Base-by-base conservation (phyloP, 2,797 vertebrate genomes). In the Sarcoramphus papa region DNA sequence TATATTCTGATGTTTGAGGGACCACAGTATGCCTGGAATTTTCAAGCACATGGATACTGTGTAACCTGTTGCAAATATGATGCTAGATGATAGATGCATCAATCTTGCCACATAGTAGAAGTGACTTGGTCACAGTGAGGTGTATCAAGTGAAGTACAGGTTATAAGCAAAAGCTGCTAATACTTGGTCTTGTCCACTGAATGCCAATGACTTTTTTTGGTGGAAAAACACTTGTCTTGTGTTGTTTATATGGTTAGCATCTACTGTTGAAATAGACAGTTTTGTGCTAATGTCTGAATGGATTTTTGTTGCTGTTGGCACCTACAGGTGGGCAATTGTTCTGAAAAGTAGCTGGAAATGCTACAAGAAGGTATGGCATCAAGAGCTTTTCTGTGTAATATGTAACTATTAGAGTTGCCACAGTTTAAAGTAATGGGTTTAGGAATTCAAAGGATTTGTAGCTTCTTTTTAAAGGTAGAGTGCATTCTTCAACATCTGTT, bases 1-100 rank as follows among this genome's bases (percentile, higher is more conserved):
- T 85, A 14, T 23, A 50, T 74, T 62, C 9, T 69, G 19, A 11
- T 54, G 20, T 69, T 63, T 47, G 23, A 41, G 20, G 51, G 31
- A 4, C 23, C 11, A 23, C 11, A 22, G 30, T 9, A 19, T 50
- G 22, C 30, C 30, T 67, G 56, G 33, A 35, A 31, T 47, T 87
- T 37, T 54, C 10, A 68, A 12, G 15, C 17, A 7, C 3, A 5
- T 1, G 14, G 10, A 30, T 7, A 1, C 12, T 21, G 18, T 59
- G 45, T 24, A 74, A 48, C 28, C 23, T 60, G 11, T 19, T 70
- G 22, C 17, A 68, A 37, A 54, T 78, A 28, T 3, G 5, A n/a
- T 69, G 33, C 5, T 17, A 27, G 50, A 6, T 6, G 8, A 41
- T 45, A 27, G 31, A 21, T 70, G 6, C 9, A 12, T 45, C 47